Evolutionary conservation across 1,140 invertebrate species (phyloP).

Genomic region (Druon quercuslanigerum): DNA sequence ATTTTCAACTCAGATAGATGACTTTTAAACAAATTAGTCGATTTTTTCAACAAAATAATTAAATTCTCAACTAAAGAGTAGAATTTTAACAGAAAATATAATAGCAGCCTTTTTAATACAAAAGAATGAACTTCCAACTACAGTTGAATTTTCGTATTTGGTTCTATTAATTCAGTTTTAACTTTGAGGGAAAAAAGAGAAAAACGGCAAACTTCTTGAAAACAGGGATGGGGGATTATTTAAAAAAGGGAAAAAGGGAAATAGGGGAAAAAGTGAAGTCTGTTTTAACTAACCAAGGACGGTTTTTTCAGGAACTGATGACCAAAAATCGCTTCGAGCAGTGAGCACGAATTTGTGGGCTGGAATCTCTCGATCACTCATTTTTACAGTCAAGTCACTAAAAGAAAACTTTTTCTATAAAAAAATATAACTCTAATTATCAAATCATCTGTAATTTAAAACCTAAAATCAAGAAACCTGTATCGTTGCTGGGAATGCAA

Average conservation of each 20-base stretch:
- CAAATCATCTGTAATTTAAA: conserved; percentile 1
- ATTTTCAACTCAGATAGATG: no score
- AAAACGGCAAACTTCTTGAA: conserved; percentile 6
- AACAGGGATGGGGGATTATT: neutral
- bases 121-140: no score
- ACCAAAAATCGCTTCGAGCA: conserved; percentile 87
- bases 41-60: no score
- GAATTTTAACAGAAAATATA: no score
- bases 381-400: conserved; percentile 84
- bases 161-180: no score
- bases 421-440: no score
- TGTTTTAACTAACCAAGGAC: conserved; percentile 80
- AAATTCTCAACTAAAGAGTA: no score
- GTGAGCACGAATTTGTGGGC: conserved; percentile 93
- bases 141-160: no score
- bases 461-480: conserved; percentile 72
- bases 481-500: conserved; percentile 88
- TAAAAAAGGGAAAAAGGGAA: neutral
- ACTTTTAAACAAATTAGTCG: no score
- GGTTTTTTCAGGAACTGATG: conserved; percentile 79
- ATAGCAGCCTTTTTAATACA: no score
- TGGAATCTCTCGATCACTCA: conserved; percentile 83
- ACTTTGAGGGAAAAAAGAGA: conserved; percentile 1
- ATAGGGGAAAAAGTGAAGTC: neutral
- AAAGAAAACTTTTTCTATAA: conserved; percentile 45